Evolutionary conservation across 2,888 invertebrate species (phyloP), one percentile per base, ranked within the genome.

Genomic region (Nomada flava): DNA sequence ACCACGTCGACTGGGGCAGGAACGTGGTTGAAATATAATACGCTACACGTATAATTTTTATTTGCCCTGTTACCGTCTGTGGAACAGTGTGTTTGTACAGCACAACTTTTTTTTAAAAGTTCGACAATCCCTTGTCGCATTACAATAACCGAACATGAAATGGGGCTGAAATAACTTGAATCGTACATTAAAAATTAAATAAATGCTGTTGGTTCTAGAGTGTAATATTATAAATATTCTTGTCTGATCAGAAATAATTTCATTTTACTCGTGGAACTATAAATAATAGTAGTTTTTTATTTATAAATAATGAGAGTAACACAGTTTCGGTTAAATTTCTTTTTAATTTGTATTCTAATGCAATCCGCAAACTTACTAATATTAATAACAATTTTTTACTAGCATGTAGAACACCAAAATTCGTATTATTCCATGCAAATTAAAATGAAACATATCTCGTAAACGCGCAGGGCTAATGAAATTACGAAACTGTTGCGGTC

Each of bases 11-110:
- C 42, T 10, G 52, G 26, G 44, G 55, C 57, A 18, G 42, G 60
- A 50, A 57, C 29, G 73, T 62, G 72, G 60, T 42, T 42, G 50
- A 71, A 68, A 81, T 74, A 55, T 63, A 80, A 80, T 73, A 78
- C 65, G 64, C 72, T 26, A 26, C 63, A 53, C 59, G 15, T 76
- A 55, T 62, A 29, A 62, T 67, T 73, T 53, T 69, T 55, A 55
- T 55, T 26, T 52, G 2, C 7, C 23, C 44, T 13, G 4, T 29
- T 47, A 18, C 55, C 20, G 3, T 59, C n/a, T 36, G 18, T 5
- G 10, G 26, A 23, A 44, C 44, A 69, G 59, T 20, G 26, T 50
- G 67, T 63, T 47, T 55, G 13, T 4, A 13, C 42, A 20, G n/a
- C 60, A 23, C 18, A 53, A 65, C 26, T 10, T 18, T 0, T 5